Base-by-base conservation (phyloP, 2,888 invertebrate species). In the Alsophila aescularia region DNA sequence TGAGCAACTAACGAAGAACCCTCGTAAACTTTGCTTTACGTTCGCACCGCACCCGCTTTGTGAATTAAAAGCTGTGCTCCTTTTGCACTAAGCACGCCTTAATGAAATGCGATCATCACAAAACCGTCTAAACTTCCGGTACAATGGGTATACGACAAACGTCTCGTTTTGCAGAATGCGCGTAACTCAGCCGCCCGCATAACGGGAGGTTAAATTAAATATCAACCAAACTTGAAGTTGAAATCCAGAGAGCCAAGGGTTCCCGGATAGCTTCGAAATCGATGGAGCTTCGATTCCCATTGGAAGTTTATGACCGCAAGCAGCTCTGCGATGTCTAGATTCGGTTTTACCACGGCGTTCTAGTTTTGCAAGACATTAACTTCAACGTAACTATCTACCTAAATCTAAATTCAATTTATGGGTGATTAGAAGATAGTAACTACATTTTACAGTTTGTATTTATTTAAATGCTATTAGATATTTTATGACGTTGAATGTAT, bases 191-290 rank as follows among this genome's bases (percentile, higher is more conserved):
- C 76, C 75, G 76, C 83, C 85, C 85, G 85, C 82, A 85, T 85
- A 80, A 81, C 83, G 81, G 84, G 82, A 85, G 84, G 80, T 82
- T 82, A 83, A 90, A 88, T 90, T 87, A 87, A 90, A 90, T 88
- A 89, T 84, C 81, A 86, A 81, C 78, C 70, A 83, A 87, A 85
- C 81, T 86, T 85, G 40, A 48, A 57, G 56, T 42, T 47, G 39
- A 49, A 58, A 41, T 51, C 53, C 47, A 44, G 29, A 64, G 53
- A 43, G 42, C 49, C 39, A 29, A 52, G n/a, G 45, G 44, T 47
- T 43, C 45, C 21, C 39, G 37, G 45, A 47, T 43, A 42, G 37
- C 16, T 18, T 53, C 47, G 47, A 27, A 52, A 51, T 47, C 34
- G 58, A 58, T 53, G 44, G 43, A 47, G 41, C 31, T 48, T 51